Conservation (phyloP, 2,888 invertebrate genomes). For the Hemicrepidius hirtus region DNA sequence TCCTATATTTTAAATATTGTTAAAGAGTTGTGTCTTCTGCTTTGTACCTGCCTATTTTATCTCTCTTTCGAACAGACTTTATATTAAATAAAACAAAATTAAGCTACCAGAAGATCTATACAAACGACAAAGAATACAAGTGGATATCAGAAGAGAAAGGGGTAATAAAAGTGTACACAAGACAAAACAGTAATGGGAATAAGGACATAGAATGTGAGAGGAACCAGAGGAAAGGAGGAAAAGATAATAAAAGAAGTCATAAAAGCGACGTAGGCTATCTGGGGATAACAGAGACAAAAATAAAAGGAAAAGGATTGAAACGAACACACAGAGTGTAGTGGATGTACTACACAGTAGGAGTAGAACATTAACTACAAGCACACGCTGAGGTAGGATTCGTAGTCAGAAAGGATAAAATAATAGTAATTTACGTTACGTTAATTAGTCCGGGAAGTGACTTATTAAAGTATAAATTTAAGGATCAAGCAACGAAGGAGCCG, state of each 20-base stretch:
- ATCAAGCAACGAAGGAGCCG: too few relatives aligned
- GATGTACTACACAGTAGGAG: conserved; percentile 7
- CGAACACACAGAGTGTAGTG: conserved; percentile 9
- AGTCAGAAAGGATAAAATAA: conserved; percentile 3
- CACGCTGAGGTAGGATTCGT: conserved; percentile 3
- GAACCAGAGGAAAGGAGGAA: not conserved
- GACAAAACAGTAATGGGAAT: not conserved
- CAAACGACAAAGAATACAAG: conserved; percentile 2
- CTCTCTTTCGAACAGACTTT: too few relatives aligned
- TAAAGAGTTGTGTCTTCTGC: too few relatives aligned
- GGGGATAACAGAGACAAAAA: conserved; percentile 1
- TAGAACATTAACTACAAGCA: conserved; percentile 5
- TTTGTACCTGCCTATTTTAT: too few relatives aligned
- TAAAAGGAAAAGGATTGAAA: conserved; percentile 1
- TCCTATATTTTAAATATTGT: too few relatives aligned
- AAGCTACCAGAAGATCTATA: not conserved
- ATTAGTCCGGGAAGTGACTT: too few relatives aligned
- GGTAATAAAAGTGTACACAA: not conserved
- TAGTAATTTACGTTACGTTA: too few relatives aligned
- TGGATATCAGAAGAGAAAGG: not conserved
- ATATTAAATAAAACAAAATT: not conserved
- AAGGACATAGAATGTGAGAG: not conserved
- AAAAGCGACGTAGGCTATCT: not conserved
- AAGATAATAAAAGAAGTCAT: not conserved
- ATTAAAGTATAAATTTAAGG: too few relatives aligned